Evolutionary conservation across 92 coral and sea anemone species (phyloP).

Genomic region (Blastomussa wellsi): DNA sequence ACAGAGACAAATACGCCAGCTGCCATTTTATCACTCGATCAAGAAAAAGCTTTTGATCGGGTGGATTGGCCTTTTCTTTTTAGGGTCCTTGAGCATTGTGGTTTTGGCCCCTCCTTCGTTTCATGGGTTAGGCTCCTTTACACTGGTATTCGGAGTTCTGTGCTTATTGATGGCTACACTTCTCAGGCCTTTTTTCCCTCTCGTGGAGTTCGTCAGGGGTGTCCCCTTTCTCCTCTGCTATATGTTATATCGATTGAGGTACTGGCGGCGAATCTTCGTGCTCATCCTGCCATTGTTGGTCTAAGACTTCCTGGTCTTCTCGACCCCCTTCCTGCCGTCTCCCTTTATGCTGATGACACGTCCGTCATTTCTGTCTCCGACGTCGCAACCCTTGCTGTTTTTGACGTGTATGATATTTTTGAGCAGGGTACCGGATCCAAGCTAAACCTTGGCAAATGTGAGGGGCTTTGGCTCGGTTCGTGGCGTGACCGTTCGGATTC

Average conservation of each 20-base stretch:
- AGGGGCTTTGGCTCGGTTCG: conserved; percentile 47
- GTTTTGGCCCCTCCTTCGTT: conserved; percentile 42
- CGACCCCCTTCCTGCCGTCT: neutral
- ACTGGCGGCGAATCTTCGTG: neutral
- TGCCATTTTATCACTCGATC: neutral
- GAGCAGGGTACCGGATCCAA: conserved; percentile 51
- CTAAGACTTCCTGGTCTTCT: too few relatives aligned
- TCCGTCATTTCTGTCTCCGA: conserved; percentile 32
- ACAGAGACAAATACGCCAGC: neutral
- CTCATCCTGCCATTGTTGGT: too few relatives aligned
- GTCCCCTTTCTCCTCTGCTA: neutral
- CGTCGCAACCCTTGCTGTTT: neutral
- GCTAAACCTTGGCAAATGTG: conserved; percentile 12
- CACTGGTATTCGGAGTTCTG: neutral
- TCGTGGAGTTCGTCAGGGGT: conserved; percentile 49
- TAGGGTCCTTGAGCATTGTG: neutral
- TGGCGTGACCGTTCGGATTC: neutral
- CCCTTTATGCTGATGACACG: conserved; percentile 64
- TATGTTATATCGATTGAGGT: neutral
- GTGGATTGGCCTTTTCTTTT: neutral
- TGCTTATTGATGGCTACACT: too few relatives aligned
- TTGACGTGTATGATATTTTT: neutral
- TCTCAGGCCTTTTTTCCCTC: neutral
- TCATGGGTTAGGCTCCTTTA: conserved; percentile 35
- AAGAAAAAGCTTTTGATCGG: too few relatives aligned